phyloP scores from a whole-genome alignment of 2,888 invertebrate species.

The Melinaea menophilus region DNA sequence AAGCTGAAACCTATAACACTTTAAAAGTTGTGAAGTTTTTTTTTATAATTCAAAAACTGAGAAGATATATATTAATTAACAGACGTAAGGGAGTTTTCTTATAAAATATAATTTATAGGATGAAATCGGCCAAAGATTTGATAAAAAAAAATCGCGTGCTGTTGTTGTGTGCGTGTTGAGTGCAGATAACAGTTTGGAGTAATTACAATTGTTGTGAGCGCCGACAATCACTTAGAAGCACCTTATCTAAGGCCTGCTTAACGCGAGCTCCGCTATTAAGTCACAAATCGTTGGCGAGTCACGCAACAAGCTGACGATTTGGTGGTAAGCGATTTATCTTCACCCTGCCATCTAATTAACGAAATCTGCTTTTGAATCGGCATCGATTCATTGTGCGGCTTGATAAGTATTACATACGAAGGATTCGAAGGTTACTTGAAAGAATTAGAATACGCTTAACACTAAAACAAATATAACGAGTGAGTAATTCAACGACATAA shows the following conservation, averaged over 20 bases:
- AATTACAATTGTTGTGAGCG: conserved; percentile 77
- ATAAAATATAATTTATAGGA: neutral
- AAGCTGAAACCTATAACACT: no score
- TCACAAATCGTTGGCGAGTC: conserved; percentile 72
- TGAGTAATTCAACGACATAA: no score
- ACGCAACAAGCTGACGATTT: conserved; percentile 71
- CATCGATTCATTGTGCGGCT: conserved; percentile 3
- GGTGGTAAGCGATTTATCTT: conserved; percentile 67
- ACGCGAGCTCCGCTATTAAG: conserved; percentile 74
- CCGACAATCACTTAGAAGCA: conserved; percentile 77
- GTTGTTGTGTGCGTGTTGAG: no score
- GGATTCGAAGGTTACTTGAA: neutral
- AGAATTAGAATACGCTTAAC: no score
- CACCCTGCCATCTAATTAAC: conserved; percentile 67
- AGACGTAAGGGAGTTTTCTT: no score
- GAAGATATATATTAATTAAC: no score
- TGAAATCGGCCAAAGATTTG: conserved; percentile 35
- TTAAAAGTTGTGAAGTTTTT: no score
- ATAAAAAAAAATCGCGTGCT: conserved; percentile 74
- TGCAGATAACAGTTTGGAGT: conserved; percentile 74
- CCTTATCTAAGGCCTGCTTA: conserved; percentile 77
- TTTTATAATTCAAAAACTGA: no score
- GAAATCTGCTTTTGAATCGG: conserved; percentile 22
- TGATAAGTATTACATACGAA: conserved; percentile 5
- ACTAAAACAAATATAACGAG: no score